A percentile compares a stretch with the other conserved stretches of the same genome.
Conservation (phyloP, 2,888 invertebrate species). For the Agrotis clavis region DNA sequence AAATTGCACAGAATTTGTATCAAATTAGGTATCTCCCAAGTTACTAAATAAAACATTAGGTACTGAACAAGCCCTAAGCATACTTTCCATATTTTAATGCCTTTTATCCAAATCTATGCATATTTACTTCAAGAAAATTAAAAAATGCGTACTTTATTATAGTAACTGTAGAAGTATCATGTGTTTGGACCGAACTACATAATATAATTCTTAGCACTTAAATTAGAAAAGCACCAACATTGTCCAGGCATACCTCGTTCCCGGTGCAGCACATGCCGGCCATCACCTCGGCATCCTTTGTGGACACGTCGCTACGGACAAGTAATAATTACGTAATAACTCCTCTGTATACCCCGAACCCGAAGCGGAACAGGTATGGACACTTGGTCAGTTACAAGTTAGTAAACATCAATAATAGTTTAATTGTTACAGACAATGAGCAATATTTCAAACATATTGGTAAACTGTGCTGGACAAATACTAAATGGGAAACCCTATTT, state of each 20-base stretch:
- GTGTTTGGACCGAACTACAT: constrained; percentile 79
- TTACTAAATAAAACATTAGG: too few species aligned
- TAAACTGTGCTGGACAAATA: neutral
- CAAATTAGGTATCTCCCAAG: neutral
- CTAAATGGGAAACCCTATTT: too few species aligned
- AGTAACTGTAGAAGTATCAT: constrained; percentile 32
- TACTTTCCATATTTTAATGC: too few species aligned
- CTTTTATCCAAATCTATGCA: too few species aligned
- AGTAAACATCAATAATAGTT: too few species aligned
- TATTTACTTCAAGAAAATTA: too few species aligned
- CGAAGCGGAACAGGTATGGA: neutral
- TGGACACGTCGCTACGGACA: constrained; percentile 76
- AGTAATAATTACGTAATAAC: neutral
- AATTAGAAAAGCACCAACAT: neutral
- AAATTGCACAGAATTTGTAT: neutral
- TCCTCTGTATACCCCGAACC: neutral
- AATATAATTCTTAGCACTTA: constrained; percentile 15
- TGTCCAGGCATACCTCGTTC: constrained; percentile 73
- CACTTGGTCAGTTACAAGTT: too few species aligned
- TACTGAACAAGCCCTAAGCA: neutral
- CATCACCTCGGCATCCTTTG: constrained; percentile 82
- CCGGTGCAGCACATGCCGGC: constrained; percentile 78
- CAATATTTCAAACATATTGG: neutral
- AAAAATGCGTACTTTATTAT: too few species aligned
- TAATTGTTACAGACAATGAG: neutral